These are phyloP conservation scores for Lampris incognitus DNA, from an alignment of 2,113 vertebrate species.

Conservation along the genomic window DNA sequence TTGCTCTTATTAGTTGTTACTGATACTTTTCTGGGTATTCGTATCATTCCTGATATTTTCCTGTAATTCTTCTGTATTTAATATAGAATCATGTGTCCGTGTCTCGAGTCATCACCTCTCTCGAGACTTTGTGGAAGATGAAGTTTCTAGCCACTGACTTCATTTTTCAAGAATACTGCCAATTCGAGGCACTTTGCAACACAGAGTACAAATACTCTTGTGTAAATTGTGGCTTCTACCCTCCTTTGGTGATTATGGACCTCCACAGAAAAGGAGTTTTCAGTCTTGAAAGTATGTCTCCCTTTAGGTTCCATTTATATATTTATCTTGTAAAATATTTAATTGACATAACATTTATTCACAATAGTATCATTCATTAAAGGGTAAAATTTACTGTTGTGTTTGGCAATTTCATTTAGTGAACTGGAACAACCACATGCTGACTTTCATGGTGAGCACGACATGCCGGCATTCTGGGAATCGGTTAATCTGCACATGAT, in stretches of 20 bases:
- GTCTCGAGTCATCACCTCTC: not conserved
- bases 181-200: not conserved
- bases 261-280: conserved; percentile 24
- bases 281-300: not conserved
- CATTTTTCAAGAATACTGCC: not conserved
- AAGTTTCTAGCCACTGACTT: not conserved
- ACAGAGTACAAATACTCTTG: conserved; percentile 12
- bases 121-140: not conserved
- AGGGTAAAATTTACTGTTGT: not conserved
- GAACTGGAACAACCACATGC: conserved; percentile 13
- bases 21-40: not conserved
- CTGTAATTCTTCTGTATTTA: not conserved
- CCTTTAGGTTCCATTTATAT: not conserved
- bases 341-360: too few relatives aligned
- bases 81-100: not conserved
- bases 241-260: conserved; percentile 21
- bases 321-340: not conserved
- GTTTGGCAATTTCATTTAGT: not conserved
- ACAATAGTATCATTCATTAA: not conserved
- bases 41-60: not conserved
- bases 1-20: not conserved
- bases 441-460: conserved; percentile 10
- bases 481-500: conserved; percentile 17
- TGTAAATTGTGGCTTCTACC: conserved; percentile 11
- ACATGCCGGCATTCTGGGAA: conserved; percentile 29